Percentiles rank a stretch among this genome's conserved stretches.
phyloP scores from a whole-genome alignment of 2,113 vertebrate species.

The Mus spicilegus region DNA sequence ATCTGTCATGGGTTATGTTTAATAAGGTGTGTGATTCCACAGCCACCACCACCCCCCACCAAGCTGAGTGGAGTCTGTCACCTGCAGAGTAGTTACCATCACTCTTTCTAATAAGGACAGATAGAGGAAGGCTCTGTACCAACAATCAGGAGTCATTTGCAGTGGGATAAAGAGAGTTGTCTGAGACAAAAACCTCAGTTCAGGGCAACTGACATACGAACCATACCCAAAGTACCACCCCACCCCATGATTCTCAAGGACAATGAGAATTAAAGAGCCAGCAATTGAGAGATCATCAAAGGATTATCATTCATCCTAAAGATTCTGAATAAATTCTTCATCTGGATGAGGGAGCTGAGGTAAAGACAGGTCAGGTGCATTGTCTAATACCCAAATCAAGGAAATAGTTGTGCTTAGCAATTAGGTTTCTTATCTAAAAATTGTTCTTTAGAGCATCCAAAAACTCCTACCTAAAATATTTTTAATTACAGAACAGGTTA shows the following conservation, averaged over 20 bases:
- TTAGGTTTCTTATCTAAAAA: neutral
- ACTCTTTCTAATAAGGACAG: slow-evolving; percentile 22
- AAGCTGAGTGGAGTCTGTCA: slow-evolving; percentile 54
- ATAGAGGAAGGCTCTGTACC: neutral
- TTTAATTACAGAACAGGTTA: slow-evolving; percentile 3
- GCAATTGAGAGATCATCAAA: neutral
- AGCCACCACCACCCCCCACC: slow-evolving; percentile 1
- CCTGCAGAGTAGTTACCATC: slow-evolving; percentile 41
- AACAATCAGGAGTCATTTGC: neutral
- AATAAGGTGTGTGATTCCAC: slow-evolving; percentile 41
- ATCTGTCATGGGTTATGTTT: slow-evolving; percentile 61
- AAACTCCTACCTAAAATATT: neutral
- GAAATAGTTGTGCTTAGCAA: slow-evolving; percentile 4
- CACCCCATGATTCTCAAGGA: neutral
- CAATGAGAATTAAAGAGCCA: neutral
- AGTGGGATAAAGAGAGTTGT: neutral
- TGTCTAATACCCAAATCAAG: neutral
- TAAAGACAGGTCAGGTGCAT: neutral
- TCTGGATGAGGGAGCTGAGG: neutral
- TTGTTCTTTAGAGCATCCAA: neutral
- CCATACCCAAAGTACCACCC: neutral
- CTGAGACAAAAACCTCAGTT: neutral
- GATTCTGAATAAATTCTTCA: neutral
- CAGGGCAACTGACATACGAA: neutral
- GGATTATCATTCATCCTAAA: neutral